Evolutionary conservation across 2,797 vertebrate genomes (phyloP), one percentile per base, ranked within the genome.

Genomic region (Alexandromys oeconomus): DNA sequence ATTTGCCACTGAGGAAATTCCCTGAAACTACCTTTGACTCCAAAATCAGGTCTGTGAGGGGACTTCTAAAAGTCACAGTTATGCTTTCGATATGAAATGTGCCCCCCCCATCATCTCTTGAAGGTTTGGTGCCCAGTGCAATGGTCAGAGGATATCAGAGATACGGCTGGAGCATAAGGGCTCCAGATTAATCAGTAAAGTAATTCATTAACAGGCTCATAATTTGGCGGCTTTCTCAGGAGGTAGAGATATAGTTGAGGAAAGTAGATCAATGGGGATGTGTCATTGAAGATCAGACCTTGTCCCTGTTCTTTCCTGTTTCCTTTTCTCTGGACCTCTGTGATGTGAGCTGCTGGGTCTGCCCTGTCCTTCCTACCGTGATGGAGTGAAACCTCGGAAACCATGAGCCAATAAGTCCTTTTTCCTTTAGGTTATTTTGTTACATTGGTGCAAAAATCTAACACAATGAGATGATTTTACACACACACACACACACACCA

Each of bases 41-140:
- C 0, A 7, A 95, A 95, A 59, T 48, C 76, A 87, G 96, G 77
- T 48, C 67, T 73, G 40, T 85, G 67, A 86, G 69, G 7, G 17
- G 13, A 95, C 79, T 74, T 94, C 37, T 76, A 40, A 69, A 80
- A 80, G 51, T 34, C 31, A 34, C 63, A 23, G n/a, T 23, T 43
- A 43, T 6, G 17, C 3, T 80, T 80, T 71, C 13, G 7, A n/a
- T 79, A 79, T 31, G 34, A 65, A 51, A 89, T 37, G 46, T 29
- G 25, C 14, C 43, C 27, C 8, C 19, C 37, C 4, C 3, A 54
- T 29, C 34, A 8, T n/a, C 17, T 31, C 15, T 54, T 67, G 51
- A 69, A 67, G 61, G n/a, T 69, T 51, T 69, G 63, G 65, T 86
- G 14, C 46, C n/a, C 25, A 79, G 31, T 29, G 61, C 27, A 23